phyloP scores from a whole-genome alignment of 1,140 invertebrate genomes.

The Drosophila punjabiensis region DNA sequence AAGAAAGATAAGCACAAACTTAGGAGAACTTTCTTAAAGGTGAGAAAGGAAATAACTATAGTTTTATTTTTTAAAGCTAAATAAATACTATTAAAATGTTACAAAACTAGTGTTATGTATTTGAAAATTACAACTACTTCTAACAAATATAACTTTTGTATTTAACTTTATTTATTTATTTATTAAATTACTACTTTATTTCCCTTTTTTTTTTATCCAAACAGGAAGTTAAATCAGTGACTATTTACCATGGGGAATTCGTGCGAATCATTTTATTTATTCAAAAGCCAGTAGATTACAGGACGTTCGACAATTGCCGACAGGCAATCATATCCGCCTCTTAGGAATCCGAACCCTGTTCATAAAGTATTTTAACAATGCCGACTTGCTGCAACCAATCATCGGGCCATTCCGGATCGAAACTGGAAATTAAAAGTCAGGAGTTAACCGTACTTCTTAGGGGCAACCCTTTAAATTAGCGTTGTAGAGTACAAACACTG shows the following conservation, averaged over 20 bases:
- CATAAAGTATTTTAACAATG: constrained; percentile 48
- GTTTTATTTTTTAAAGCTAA: too few species aligned
- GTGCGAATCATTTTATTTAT: constrained; percentile 8
- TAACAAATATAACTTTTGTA: neutral
- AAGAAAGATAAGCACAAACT: too few species aligned
- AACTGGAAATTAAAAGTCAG: constrained; percentile 55
- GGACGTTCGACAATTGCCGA: constrained; percentile 1
- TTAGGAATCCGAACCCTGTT: constrained; percentile 5
- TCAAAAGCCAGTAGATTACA: neutral
- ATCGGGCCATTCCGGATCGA: constrained; percentile 13
- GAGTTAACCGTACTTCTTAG: constrained; percentile 26
- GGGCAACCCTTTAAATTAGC: constrained; percentile 60
- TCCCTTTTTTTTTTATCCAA: neutral
- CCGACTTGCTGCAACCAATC: constrained; percentile 16
- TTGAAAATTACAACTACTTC: neutral
- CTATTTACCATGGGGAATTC: neutral
- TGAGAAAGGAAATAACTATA: neutral
- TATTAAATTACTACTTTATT: neutral
- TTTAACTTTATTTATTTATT: neutral
- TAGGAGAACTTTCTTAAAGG: neutral
- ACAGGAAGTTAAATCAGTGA: neutral
- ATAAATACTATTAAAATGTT: neutral
- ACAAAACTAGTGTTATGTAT: neutral
- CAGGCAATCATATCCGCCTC: neutral
- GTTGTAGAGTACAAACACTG: constrained; percentile 37